Evolutionary conservation across 2,113 vertebrate species (phyloP).

Genomic region (Rissa tridactyla): DNA sequence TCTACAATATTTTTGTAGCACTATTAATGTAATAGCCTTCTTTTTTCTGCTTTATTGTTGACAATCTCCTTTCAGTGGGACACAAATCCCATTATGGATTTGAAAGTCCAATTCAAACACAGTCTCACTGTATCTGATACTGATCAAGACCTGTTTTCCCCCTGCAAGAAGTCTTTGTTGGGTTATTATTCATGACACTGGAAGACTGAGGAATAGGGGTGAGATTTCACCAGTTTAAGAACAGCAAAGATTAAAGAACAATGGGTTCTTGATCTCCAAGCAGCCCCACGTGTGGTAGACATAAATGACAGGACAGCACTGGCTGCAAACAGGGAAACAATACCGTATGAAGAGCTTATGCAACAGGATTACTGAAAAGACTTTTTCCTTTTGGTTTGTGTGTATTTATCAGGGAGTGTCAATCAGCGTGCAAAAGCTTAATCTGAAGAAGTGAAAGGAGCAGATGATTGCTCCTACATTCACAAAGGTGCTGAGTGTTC

Average conservation of each 20-base stretch:
- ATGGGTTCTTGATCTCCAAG: neutral
- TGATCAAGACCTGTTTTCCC: neutral
- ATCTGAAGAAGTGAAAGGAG: neutral
- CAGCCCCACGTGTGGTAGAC: neutral
- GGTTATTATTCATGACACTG: neutral
- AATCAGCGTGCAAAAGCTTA: neutral
- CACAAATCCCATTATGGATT: neutral
- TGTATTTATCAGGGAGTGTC: neutral
- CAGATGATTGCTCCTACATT: neutral
- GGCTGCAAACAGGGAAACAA: neutral
- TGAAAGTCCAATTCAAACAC: neutral
- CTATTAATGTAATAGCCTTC: conserved; percentile 9
- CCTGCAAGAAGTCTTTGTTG: neutral
- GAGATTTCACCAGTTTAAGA: neutral
- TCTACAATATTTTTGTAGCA: conserved; percentile 18
- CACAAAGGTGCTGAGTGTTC: neutral
- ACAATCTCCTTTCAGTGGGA: neutral
- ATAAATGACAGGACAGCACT: neutral
- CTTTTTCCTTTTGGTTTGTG: neutral
- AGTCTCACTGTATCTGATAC: neutral
- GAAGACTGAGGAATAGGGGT: neutral
- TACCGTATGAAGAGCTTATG: neutral
- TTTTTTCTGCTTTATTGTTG: conserved; percentile 2
- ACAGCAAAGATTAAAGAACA: neutral
- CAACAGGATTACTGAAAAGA: neutral